Conservation (phyloP, 1,140 invertebrate species). For the Anadara kagoshimensis region DNA sequence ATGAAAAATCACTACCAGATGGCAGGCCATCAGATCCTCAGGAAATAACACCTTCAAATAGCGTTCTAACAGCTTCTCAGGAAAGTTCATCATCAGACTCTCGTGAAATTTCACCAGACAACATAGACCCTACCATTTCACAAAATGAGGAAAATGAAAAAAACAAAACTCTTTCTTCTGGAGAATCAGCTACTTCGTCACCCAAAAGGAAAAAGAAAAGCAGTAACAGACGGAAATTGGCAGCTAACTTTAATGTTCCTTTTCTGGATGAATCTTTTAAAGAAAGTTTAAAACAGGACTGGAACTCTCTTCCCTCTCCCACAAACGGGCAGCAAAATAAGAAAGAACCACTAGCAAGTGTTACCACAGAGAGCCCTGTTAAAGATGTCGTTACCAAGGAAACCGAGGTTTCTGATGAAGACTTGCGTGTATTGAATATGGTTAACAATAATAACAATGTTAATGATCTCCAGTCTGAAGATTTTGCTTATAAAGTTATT, state of each 20-base stretch:
- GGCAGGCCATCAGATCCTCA: too few species aligned
- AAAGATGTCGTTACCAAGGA: background rate
- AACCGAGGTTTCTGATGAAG: background rate
- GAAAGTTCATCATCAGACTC: too few species aligned
- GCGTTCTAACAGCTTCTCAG: too few species aligned
- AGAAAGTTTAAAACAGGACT: conserved; percentile 7
- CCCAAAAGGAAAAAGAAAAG: conserved; percentile 21
- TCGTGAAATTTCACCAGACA: too few species aligned
- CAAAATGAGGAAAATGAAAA: too few species aligned
- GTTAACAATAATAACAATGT: too few species aligned
- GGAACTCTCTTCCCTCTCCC: background rate
- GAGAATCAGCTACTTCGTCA: background rate
- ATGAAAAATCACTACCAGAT: too few species aligned
- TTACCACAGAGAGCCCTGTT: background rate
- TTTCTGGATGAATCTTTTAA: conserved; percentile 24
- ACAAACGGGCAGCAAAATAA: background rate
- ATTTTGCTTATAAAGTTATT: too few species aligned
- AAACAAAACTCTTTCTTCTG: too few species aligned
- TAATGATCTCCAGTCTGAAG: too few species aligned
- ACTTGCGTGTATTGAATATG: background rate
- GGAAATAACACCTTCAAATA: too few species aligned
- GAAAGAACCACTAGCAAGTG: background rate
- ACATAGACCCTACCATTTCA: too few species aligned
- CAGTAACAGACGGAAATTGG: conserved; percentile 26
- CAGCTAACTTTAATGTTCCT: conserved; percentile 26